Conservation (phyloP, 2,113 vertebrate genomes). For the Pseudois nayaur region DNA sequence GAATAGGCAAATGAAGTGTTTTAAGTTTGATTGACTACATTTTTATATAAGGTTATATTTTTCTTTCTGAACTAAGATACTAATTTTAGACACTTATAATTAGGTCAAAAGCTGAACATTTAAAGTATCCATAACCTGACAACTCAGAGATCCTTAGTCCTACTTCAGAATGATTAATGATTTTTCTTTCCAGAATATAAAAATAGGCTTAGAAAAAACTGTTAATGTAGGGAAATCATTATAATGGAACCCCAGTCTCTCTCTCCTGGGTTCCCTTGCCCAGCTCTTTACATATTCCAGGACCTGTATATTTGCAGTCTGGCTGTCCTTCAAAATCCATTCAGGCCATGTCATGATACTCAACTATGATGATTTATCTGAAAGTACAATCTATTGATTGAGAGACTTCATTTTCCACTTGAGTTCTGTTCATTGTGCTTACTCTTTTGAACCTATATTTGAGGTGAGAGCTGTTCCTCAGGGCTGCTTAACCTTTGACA, state of each 20-base stretch:
- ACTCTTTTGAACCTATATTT: background rate
- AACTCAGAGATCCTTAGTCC: background rate
- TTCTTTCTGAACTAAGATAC: background rate
- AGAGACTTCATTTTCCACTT: background rate
- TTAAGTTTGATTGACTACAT: background rate
- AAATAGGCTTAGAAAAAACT: background rate
- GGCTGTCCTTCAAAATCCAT: background rate
- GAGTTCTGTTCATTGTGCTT: background rate
- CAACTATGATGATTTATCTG: background rate
- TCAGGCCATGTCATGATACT: background rate
- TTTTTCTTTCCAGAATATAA: background rate
- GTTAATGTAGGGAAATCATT: background rate
- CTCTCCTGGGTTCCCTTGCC: background rate
- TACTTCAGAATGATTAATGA: background rate
- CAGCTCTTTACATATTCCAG: background rate
- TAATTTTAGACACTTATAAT: conserved; percentile 22
- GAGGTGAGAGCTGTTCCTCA: background rate
- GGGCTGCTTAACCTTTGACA: background rate
- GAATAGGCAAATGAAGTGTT: background rate
- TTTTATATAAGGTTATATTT: conserved; percentile 50
- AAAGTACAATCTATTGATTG: background rate
- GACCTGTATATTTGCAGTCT: background rate
- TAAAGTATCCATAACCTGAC: background rate
- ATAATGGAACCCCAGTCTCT: background rate
- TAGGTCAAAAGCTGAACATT: background rate